Base-by-base conservation (phyloP, 92 coral and sea anemone genomes). In the Heteractis magnifica region DNA sequence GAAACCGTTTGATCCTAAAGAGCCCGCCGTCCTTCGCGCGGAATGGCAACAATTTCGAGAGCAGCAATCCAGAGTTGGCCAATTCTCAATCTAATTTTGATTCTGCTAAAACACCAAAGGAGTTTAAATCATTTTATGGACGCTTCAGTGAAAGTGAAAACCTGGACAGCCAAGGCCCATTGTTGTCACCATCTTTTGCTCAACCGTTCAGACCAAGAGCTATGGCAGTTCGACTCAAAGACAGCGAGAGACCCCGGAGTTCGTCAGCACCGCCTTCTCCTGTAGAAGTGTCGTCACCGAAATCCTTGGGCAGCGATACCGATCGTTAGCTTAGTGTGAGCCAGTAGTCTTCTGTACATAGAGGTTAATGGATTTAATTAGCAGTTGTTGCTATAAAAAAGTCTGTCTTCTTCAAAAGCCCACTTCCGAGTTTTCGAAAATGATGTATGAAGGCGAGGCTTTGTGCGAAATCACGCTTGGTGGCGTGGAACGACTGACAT, bases 161-260 rank as follows among this genome's bases (percentile, higher is more conserved):
- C 49, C 53, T 20, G 10, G 94, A 91, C 75, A 79, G 75, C 8
- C 60, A 82, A 77, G 51, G 78, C 19, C 94, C 93, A 8, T 82
- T 89, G 14, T 34, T 68, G 79, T 91, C 94, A 5, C 97, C 94
- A 0, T 71, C 93, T 10, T 71, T 94, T 26, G 19, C 76, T 26
- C 75, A 80, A 68, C 90, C 93, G 1, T 94, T 94, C 82, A 79
- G 98, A 16, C 76, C 68, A 59, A 86, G 98, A 44, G 83, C 90
- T 8, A 73, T 75, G 52, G 92, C 94, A 3, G 18, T 79, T 52
- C 71, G 84, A 16, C 71, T 91, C 44, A 85, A 76, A 50, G 87
- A 60, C 1, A 85, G 58, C 26, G 91, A 89, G 19, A 87, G 91
- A 71, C 87, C 86, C 10, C 70, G 95, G 51, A 89, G 95, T 72